Conservation (phyloP, 2,888 invertebrate genomes). For the Cacoxenus indagator region DNA sequence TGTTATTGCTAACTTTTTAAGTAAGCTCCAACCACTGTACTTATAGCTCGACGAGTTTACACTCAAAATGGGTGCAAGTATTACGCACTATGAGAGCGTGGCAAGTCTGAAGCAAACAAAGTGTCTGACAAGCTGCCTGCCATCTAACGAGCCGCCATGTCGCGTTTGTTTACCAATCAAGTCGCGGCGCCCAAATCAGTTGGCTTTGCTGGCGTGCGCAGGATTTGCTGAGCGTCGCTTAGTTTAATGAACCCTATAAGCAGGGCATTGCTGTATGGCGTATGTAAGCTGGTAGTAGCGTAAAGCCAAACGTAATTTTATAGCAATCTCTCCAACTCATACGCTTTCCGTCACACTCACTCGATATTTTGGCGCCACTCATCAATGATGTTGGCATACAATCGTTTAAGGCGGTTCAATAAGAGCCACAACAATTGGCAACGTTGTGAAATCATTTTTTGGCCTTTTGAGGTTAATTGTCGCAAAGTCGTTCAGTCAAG, state of each 20-base stretch:
- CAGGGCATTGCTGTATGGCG: conserved; percentile 21
- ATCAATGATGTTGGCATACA: not conserved
- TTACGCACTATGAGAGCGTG: not conserved
- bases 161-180: not conserved
- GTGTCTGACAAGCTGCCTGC: not conserved
- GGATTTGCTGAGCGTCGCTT: not conserved
- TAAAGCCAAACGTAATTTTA: too few relatives aligned
- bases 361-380: not conserved
- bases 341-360: not conserved
- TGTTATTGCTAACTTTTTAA: too few relatives aligned
- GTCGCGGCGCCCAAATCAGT: not conserved
- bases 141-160: not conserved
- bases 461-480: conserved; percentile 5
- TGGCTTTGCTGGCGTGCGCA: not conserved
- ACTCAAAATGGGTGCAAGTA: not conserved
- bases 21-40: too few relatives aligned
- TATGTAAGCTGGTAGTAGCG: not conserved
- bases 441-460: not conserved
- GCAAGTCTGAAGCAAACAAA: not conserved
- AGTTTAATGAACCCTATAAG: conserved; percentile 33
- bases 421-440: not conserved
- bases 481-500: not conserved
- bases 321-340: too few relatives aligned
- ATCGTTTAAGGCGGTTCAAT: not conserved
- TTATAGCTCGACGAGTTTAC: not conserved